Evolutionary conservation across 2,888 invertebrate species (phyloP), one percentile per base, ranked within the genome.

Genomic region (Pristionchus fissidentatus): DNA sequence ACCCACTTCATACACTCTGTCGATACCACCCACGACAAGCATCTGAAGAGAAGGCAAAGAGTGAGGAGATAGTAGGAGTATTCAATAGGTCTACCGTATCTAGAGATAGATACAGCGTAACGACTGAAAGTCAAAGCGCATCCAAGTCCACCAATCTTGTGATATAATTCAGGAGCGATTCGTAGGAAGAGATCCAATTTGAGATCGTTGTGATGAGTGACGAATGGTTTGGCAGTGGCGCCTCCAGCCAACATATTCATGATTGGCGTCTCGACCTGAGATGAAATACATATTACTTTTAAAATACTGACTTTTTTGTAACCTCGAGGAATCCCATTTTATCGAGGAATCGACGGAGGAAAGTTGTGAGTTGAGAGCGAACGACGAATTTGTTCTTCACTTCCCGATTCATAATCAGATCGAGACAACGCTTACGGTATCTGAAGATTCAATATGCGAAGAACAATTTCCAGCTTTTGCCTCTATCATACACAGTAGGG

Each of bases 241-340:
- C 99, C 99, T 83, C 99, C 99, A 83, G 98, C 95, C 85, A 99
- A 97, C 96, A 97, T 96, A 92, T 98, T 98, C 98, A 99, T 98
- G 96, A 99, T 97, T 4, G 99, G 99, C 3, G 99, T 99, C 94
- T 99, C 99, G 70, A 99, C 94, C 87, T 93, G 93, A 87, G 86
- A 43, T 38, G 13, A 5, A n/a, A 41, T 60, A 55, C 60, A 81
- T 5, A 10, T 7, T 75, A 13, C 8, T 4, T 32, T 78, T 15
- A 26, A 10, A 10, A 60, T 15, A n/a, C 8, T 26, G 60, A 26
- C 8, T 60, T 77, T 43, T 79, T 41, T 22, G 8, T 22, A 85
- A 93, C 95, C 94, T 99, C 99, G 79, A 99, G 94, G 93, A 99
- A 99, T 70, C 98, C 99, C 93, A 97, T 93, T 83, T 95, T 95